Evolutionary conservation across 2,888 invertebrate genomes (phyloP), one percentile per base, ranked within the genome.

Genomic region (Empis livida): DNA sequence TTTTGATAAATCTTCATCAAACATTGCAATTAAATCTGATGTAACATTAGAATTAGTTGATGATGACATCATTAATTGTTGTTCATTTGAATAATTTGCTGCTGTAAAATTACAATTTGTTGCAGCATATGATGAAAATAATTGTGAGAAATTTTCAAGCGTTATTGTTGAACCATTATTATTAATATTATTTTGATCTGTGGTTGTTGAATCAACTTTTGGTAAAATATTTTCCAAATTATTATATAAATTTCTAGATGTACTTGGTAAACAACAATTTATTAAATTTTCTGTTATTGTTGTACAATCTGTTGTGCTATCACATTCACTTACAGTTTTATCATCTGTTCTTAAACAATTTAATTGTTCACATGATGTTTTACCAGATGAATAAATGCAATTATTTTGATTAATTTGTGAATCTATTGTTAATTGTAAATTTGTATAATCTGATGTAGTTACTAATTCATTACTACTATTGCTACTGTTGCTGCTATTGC

Each of bases 191-290:
- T 27, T 27, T 27, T 27, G 4, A 53, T 35, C 16, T 49, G 49
- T 10, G 5, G 58, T 58, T 32, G 59, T 59, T 10, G 58, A 58
- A 51, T 59, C 58, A 14, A 59, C 56, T 51, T 59, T 57, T 6
- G 57, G 53, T 1, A 52, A 54, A 47, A 55, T 52, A 20, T 53
- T 48, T 16, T 57, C 56, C 13, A 53, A 38, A 23, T 49, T 44
- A 42, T 51, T 49, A 32, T 50, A 40, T 40, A 50, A 53, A 39
- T 52, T 43, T 13, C 42, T 49, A 11, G 13, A 44, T 14, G 27
- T 31, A 35, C 42, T 48, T 35, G 20, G 17, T 45, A 23, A 43
- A 32, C 43, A 32, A 23, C 10, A 31, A 41, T 41, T 27, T 30
- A 15, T 13, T 31, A 15, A 42, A 13, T 6, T 15, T 10, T 16